phyloP scores from a whole-genome alignment of 2,888 invertebrate genomes.

The Augiades crinisus region DNA sequence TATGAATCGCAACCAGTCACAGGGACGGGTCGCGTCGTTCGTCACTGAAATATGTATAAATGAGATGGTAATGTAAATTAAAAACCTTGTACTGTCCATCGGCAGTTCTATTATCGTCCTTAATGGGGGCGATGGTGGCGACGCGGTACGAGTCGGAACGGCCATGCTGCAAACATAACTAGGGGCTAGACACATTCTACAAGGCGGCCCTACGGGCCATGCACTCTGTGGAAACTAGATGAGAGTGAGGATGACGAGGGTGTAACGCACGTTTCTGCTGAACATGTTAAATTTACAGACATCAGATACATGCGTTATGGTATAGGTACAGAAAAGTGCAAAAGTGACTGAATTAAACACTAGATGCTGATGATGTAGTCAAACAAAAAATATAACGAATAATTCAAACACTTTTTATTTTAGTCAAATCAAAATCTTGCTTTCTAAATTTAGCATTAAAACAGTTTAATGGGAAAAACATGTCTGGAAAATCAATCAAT shows the following conservation, averaged over 20 bases:
- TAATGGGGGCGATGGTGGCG: constrained; percentile 95
- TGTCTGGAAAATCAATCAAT: not conserved
- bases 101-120: constrained; percentile 97
- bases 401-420: constrained; percentile 15
- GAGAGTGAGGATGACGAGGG: constrained; percentile 48
- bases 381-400: not conserved
- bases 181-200: constrained; percentile 80
- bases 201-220: constrained; percentile 73
- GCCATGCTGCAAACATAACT: constrained; percentile 91
- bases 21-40: constrained; percentile 29
- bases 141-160: constrained; percentile 98
- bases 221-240: constrained; percentile 50
- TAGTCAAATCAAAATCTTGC: constrained; percentile 10
- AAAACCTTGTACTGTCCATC: constrained; percentile 95
- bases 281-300: not conserved
- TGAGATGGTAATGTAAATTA: constrained; percentile 69
- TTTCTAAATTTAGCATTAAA: constrained; percentile 10
- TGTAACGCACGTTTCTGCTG: constrained; percentile 45
- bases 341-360: constrained; percentile 19
- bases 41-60: constrained; percentile 30
- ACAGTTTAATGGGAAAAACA: not conserved
- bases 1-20: constrained; percentile 28
- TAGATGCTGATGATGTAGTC: not conserved
- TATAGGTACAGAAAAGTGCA: constrained; percentile 14
- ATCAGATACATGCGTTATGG: constrained; percentile 13